Base-by-base conservation (phyloP, 2,113 vertebrate species). In the Erpornis zantholeuca region DNA sequence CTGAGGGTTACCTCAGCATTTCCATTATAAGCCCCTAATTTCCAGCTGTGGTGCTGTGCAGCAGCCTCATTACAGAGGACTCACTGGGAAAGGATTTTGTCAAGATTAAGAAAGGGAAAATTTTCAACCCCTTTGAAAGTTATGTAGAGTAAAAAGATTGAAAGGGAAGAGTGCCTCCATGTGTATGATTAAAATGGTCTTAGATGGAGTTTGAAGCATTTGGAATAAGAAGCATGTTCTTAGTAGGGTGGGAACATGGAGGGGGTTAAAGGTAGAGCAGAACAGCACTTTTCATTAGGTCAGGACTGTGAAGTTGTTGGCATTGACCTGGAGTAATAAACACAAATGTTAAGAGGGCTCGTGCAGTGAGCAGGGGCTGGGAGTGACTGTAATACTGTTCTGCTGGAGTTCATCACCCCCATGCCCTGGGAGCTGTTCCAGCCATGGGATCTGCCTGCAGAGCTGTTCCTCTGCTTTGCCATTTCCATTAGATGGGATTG, bases 221-320 rank as follows among this genome's bases (percentile, higher is more conserved):
- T 68, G 59, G 42, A 73, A 4, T 31, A n/a, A 45, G 71, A 72
- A 18, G 6, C 17, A 6, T 2, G 29, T 50, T 38, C 13, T 5
- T 25, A 31, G n/a, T 9, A 23, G 21, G 20, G 50, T 13, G 44
- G 49, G 53, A 64, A 36, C 0, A 0, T 10, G 47, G 18, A 56
- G 27, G 18, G 14, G 50, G 6, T 42, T 61, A 10, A 86, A 85
- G 47, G 27, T 18, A 8, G 45, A 78, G 11, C 0, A 0, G 38
- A 38, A 16, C 13, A 25, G 49, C 29, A 5, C 35, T 86, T 80
- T n/a, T 9, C 24, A 18, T 11, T 54, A 49, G 24, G 10, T 47
- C 19, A 28, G 65, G n/a, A 15, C 69, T 54, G 47, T 69, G 78
- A 49, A 89, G 49, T 33, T 66, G 29, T 0, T 77, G 68, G n/a